Base-by-base conservation (phyloP, 2,888 invertebrate species). In the Patella pellucida region DNA sequence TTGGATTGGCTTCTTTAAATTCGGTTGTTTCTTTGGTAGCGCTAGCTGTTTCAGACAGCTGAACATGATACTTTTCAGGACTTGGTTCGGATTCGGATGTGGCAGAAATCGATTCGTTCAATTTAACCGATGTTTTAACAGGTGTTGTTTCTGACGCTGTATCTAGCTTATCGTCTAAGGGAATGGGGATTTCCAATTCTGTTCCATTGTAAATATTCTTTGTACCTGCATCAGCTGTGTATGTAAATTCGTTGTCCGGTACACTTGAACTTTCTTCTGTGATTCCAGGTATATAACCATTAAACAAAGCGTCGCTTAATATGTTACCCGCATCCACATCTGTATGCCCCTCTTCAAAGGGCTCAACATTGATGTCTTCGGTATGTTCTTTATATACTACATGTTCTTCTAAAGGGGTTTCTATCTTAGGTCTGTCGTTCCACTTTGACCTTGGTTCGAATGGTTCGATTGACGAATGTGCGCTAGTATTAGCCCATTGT, bases 11-110 rank as follows among this genome's bases (percentile, higher is more conserved):
- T 7, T 73, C 67, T 15, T 16, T 52, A 14, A 72, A 74, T 31
- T 31, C 67, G 15, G 80, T 78, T 3, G 84, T 78, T 73, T 86
- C 83, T 62, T 74, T 81, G 2, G 81, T 78, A 52, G 84, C 80
- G 74, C 82, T 82, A 31, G 73, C 78, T 67, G 82, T 76, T 15
- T 79, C 78, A 71, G 31, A 73, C 62, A 82, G 79, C 74, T 84
- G 82, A 51, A 84, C 80, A 54, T 78, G 75, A 15, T 80, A 67
- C 76, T 81, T 83, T 16, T 77, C 70, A 2, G 76, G 73, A 5
- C 71, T 56, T 71, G 81, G 81, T 41, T 83, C 82, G 12, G 82
- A 76, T 69, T 83, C 82, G 31, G 80, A 77, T 27, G 78, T 75
- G 11, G 79, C 82, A 67, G 74, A 74, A 52, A 79, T 76, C n/a